Percentiles rank a stretch among this genome's conserved stretches.
These are phyloP conservation scores for Dermatophagoides farinae DNA, from an alignment of 1,140 invertebrate genomes.

Conservation along the genomic window DNA sequence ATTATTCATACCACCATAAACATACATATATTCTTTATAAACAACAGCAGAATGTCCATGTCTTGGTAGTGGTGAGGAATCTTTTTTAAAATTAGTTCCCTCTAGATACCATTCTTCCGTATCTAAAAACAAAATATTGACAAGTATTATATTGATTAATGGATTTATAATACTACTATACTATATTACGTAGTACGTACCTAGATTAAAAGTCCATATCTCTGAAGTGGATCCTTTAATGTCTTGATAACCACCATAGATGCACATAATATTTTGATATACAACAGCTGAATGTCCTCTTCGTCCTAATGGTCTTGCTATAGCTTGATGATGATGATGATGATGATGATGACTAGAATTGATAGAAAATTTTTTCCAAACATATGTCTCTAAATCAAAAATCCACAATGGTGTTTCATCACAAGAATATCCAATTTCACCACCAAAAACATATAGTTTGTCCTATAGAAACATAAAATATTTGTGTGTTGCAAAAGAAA, in stretches of 20 bases:
- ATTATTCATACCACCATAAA: slow-evolving; percentile 74
- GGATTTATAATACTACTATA: no score
- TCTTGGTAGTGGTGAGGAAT: slow-evolving; percentile 39
- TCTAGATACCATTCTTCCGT: neutral
- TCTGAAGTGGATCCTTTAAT: slow-evolving; percentile 59
- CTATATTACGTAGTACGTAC: slow-evolving; percentile 37
- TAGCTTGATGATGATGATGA: slow-evolving; percentile 8
- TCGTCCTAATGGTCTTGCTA: slow-evolving; percentile 44
- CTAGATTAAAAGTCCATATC: slow-evolving; percentile 69
- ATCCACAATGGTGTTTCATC: slow-evolving; percentile 69
- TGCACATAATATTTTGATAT: slow-evolving; percentile 43
- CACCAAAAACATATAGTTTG: slow-evolving; percentile 64
- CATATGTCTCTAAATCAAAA: slow-evolving; percentile 43
- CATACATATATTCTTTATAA: slow-evolving; percentile 54
- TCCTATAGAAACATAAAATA: slow-evolving; percentile 32
- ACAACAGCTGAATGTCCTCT: slow-evolving; percentile 61
- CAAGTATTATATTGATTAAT: no score
- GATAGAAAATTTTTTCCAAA: slow-evolving; percentile 7
- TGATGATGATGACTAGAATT: slow-evolving; percentile 21
- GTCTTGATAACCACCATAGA: slow-evolving; percentile 76
- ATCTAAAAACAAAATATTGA: neutral
- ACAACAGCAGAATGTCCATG: slow-evolving; percentile 67
- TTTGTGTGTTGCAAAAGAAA: neutral
- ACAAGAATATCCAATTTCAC: slow-evolving; percentile 56
- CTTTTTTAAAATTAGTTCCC: slow-evolving; percentile 14